Evolutionary conservation across 2,113 vertebrate genomes (phyloP).

Genomic region (Burhinus bistriatus): DNA sequence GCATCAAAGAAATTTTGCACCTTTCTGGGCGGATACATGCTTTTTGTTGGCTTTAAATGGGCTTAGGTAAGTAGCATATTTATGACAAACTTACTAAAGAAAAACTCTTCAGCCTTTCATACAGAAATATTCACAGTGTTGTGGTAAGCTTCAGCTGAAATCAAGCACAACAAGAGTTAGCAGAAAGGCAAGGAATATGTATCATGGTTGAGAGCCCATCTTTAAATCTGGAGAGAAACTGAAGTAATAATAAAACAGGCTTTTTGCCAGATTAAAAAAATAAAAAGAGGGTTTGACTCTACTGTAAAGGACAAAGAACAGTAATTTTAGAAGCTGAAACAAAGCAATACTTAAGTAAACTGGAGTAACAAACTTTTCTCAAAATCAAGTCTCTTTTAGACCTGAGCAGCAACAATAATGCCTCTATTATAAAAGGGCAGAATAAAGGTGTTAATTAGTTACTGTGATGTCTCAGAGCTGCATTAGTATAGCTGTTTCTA

Average conservation of each 20-base stretch:
- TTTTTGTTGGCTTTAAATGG: neutral
- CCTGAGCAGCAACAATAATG: neutral
- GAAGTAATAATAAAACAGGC: neutral
- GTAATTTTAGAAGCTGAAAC: neutral
- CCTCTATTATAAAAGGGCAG: neutral
- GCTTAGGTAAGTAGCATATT: neutral
- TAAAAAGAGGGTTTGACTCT: neutral
- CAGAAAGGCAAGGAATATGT: neutral
- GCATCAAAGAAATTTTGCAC: neutral
- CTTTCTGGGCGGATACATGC: neutral
- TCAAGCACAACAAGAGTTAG: neutral
- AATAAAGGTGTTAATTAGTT: neutral
- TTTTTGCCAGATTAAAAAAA: neutral
- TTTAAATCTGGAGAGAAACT: neutral
- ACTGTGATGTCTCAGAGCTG: neutral
- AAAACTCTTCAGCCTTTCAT: neutral
- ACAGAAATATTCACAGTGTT: neutral
- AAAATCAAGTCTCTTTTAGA: neutral
- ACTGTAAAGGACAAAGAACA: neutral
- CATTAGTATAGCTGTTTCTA: neutral
- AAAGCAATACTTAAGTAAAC: neutral
- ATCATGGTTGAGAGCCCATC: neutral
- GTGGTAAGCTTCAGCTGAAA: neutral
- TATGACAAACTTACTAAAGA: neutral
- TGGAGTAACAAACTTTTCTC: neutral